A percentile compares a stretch with the other conserved stretches of the same genome.
Evolutionary conservation across 2,888 invertebrate genomes (phyloP).

Genomic region (Lacanobia oleracea): DNA sequence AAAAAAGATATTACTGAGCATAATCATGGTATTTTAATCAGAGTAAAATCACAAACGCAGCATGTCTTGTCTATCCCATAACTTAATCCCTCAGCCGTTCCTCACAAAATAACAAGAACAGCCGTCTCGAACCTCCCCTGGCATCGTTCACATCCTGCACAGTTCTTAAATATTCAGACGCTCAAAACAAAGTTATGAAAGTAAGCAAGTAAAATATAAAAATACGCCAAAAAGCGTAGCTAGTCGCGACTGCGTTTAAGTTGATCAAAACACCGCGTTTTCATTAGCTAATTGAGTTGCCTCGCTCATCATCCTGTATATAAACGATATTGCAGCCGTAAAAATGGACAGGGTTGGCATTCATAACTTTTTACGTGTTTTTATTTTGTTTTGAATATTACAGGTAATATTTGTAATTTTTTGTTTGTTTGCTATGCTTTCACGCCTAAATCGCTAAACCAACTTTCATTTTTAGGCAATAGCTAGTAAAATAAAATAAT

Average conservation of each 20-base stretch:
- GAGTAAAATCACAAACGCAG: not conserved
- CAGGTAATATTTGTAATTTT: too few relatives aligned
- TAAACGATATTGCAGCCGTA: slow-evolving; percentile 76
- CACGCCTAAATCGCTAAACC: too few relatives aligned
- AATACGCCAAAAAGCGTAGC: slow-evolving; percentile 59
- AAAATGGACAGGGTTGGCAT: slow-evolving; percentile 74
- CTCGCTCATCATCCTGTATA: slow-evolving; percentile 75
- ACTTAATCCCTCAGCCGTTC: not conserved
- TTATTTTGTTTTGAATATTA: not conserved
- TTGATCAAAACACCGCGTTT: slow-evolving; percentile 82
- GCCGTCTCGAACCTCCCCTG: not conserved
- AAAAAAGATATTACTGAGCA: not conserved
- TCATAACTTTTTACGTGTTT: slow-evolving; percentile 22
- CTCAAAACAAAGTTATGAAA: slow-evolving; percentile 45
- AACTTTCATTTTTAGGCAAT: too few relatives aligned
- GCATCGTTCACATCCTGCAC: not conserved
- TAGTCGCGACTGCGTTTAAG: slow-evolving; percentile 70
- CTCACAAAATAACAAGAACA: not conserved
- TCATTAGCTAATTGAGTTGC: slow-evolving; percentile 89
- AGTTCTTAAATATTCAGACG: slow-evolving; percentile 54
- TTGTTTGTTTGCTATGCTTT: too few relatives aligned
- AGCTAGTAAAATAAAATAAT: too few relatives aligned
- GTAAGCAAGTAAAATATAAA: slow-evolving; percentile 54
- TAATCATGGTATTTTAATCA: not conserved
- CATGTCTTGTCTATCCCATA: not conserved